Conservation (phyloP, 2,888 invertebrate species). For the Harpagoxenus sublaevis region DNA sequence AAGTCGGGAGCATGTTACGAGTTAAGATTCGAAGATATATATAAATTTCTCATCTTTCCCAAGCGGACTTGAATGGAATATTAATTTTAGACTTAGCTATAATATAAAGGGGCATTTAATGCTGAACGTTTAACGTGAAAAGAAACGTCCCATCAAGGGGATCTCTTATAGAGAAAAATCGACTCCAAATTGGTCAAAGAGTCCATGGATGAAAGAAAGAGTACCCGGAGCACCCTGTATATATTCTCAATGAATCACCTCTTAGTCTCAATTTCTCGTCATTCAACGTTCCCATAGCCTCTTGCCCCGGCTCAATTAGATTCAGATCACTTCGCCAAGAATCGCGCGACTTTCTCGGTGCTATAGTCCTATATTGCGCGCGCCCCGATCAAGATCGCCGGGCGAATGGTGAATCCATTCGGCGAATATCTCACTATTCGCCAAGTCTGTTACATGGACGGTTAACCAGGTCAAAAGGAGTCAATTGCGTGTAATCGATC, state of each 20-base stretch:
- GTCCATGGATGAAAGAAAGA: not conserved
- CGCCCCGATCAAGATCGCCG: constrained; percentile 38
- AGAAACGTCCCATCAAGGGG: not conserved
- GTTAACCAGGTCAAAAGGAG: constrained; percentile 60
- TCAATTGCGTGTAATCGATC: constrained; percentile 72
- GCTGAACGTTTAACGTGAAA: not conserved
- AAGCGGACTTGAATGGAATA: not conserved
- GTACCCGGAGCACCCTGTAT: not conserved
- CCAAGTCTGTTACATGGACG: constrained; percentile 35
- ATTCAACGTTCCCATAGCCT: constrained; percentile 8
- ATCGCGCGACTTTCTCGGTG: constrained; percentile 19
- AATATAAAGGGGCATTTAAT: not conserved
- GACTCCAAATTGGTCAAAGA: constrained; percentile 26
- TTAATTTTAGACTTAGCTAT: not conserved
- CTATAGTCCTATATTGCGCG: not conserved
- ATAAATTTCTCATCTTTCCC: not conserved
- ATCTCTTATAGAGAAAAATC: constrained; percentile 5
- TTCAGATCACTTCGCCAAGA: constrained; percentile 39
- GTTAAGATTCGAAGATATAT: not conserved
- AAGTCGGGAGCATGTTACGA: not conserved
- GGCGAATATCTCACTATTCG: constrained; percentile 51
- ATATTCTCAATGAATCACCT: constrained; percentile 39
- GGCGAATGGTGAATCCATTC: constrained; percentile 38
- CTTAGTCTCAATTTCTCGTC: constrained; percentile 48
- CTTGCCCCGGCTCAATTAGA: constrained; percentile 33